Evolutionary conservation across 2,888 invertebrate species (phyloP).

Genomic region (Gnatocerus cornutus): DNA sequence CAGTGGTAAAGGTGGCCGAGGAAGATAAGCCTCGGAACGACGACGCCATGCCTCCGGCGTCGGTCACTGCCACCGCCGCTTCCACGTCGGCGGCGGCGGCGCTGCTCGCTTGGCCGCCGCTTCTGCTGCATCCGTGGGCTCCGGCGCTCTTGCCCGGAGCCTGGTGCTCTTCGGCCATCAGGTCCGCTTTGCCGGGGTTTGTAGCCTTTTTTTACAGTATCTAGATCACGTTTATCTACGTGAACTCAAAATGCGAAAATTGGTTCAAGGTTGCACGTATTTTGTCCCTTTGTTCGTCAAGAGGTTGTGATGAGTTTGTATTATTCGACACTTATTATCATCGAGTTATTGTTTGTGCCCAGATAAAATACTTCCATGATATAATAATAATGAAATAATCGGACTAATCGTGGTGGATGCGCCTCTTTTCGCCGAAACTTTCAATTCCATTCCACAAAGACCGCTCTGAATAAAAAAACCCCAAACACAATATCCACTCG

Average conservation of each 20-base stretch:
- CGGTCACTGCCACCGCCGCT: slow-evolving; percentile 55
- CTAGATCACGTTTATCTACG: neutral
- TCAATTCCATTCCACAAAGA: neutral
- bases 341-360: neutral
- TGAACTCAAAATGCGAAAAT: neutral
- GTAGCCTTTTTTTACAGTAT: slow-evolving; percentile 62
- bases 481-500: slow-evolving; percentile 38
- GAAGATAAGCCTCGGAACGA: slow-evolving; percentile 63
- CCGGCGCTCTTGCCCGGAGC: slow-evolving; percentile 81
- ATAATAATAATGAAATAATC: too few species aligned
- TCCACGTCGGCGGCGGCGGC: slow-evolving; percentile 71
- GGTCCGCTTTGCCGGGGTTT: slow-evolving; percentile 85
- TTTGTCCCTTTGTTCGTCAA: neutral
- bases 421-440: neutral
- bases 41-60: slow-evolving; percentile 60
- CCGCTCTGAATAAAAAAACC: slow-evolving; percentile 21
- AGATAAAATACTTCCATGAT: too few species aligned
- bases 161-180: slow-evolving; percentile 78
- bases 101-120: slow-evolving; percentile 83
- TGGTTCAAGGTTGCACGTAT: neutral
- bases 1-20: slow-evolving; percentile 66
- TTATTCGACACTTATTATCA: neutral
- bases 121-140: slow-evolving; percentile 83
- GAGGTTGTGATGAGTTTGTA: too few species aligned
- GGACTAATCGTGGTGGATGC: too few species aligned